Evolutionary conservation across 2,888 invertebrate species (phyloP), one percentile per base, ranked within the genome.

Genomic region (Caenorhabditis macrosperma): DNA sequence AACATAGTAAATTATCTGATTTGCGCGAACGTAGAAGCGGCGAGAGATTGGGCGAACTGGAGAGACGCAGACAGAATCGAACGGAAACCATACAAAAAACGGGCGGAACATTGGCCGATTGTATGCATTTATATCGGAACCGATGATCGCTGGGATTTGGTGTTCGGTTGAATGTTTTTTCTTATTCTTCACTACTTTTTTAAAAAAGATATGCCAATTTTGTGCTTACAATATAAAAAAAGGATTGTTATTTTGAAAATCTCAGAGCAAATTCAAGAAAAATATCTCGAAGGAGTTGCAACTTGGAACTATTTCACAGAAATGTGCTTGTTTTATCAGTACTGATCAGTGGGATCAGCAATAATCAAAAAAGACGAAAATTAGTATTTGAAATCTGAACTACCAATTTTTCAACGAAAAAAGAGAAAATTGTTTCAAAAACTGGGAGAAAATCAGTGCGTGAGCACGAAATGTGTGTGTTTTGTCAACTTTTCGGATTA

Each of bases 401-500:
- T n/a, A n/a, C n/a, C n/a, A n/a, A n/a, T n/a, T n/a, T n/a, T n/a
- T n/a, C n/a, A n/a, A n/a, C n/a, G 33, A 33, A 33, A 33, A 33
- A 33, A 33, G 33, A 5, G 9, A 33, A 41, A 41, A 41, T 46
- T 46, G 2, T 20, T 4, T 46, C 5, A 46, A 20, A 46, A 46
- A 46, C 20, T 5, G 20, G 20, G 46, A 20, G 10, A 46, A 46
- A 46, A 46, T 3, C 6, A 46, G 20, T 5, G 20, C 17, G 4
- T 7, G 46, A 46, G 46, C 5, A 46, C 46, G 46, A 55, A 20
- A 33, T n/a, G 20, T 33, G 15, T 20, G 38, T 67, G 33, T 67
- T 68, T 59, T 68, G 68, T 68, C 48, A 48, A 50, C 59, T 59
- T 59, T 68, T 68, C 68, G 57, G 68, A 41, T 68, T 68, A 67